These are phyloP conservation scores for Apamea monoglypha DNA, from an alignment of 2,888 invertebrate genomes.

Conservation along the genomic window DNA sequence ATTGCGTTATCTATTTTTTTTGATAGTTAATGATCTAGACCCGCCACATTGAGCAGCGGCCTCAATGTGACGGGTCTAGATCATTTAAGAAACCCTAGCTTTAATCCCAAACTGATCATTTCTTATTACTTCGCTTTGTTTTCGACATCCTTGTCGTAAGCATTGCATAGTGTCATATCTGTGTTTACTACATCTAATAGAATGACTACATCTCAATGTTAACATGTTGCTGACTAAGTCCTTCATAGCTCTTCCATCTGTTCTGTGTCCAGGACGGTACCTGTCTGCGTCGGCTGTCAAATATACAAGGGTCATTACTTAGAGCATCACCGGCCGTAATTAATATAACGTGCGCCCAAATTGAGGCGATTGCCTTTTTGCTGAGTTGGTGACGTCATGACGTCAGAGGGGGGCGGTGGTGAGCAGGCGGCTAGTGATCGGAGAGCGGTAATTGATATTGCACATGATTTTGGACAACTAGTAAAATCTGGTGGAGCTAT, in stretches of 20 bases:
- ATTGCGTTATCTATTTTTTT: background rate
- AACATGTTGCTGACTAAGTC: background rate
- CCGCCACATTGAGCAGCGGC: background rate
- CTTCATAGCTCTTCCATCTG: slow-evolving; percentile 50
- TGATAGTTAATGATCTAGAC: background rate
- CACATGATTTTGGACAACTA: slow-evolving; percentile 17
- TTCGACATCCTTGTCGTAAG: background rate
- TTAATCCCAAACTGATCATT: background rate
- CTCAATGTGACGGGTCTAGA: background rate
- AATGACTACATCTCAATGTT: background rate
- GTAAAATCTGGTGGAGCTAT: background rate
- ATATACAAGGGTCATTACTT: slow-evolving; percentile 90
- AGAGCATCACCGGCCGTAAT: slow-evolving; percentile 86
- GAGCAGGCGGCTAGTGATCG: slow-evolving; percentile 2
- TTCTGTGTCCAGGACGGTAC: slow-evolving; percentile 69
- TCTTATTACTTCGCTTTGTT: background rate
- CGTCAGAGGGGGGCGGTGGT: slow-evolving; percentile 1
- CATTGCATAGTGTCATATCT: background rate
- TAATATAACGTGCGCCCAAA: slow-evolving; percentile 77
- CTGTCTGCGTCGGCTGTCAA: slow-evolving; percentile 85
- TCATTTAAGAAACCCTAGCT: background rate
- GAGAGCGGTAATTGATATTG: slow-evolving; percentile 41
- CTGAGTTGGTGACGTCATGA: slow-evolving; percentile 60
- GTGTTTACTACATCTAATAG: background rate
- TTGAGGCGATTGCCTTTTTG: slow-evolving; percentile 75